Conservation (phyloP, 2,888 invertebrate genomes). For the Hemicrepidius hirtus region DNA sequence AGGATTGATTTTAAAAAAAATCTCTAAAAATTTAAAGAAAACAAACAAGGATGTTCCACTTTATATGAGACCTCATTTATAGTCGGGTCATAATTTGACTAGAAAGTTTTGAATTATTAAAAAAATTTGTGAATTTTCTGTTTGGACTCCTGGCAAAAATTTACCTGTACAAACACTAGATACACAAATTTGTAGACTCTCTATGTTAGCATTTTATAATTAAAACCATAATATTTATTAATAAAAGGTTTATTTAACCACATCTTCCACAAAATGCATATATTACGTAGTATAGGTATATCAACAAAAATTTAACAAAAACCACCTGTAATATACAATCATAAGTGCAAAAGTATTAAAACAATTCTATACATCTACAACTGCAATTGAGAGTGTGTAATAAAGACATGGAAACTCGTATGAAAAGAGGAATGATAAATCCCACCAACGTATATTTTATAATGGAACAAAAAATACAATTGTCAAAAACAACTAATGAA, state of each 20-base stretch:
- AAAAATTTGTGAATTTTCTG: too few relatives aligned
- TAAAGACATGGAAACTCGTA: background rate
- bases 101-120: too few relatives aligned
- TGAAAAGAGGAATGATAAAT: constrained; percentile 3
- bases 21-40: too few relatives aligned
- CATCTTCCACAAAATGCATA: background rate
- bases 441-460: constrained; percentile 2
- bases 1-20: too few relatives aligned
- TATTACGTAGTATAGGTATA: background rate
- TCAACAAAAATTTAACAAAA: background rate
- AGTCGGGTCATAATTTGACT: too few relatives aligned
- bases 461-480: constrained; percentile 5
- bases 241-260: constrained; percentile 4
- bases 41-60: too few relatives aligned
- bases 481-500: background rate
- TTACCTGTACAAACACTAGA: too few relatives aligned
- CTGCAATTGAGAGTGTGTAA: background rate
- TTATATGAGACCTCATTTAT: too few relatives aligned
- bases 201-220: too few relatives aligned
- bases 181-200: too few relatives aligned
- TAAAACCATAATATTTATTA: background rate
- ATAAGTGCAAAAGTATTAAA: constrained; percentile 7
- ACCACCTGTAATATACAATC: background rate
- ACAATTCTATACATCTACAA: background rate
- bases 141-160: too few relatives aligned